A percentile compares a stretch with the other conserved stretches of the same genome.
Conservation (phyloP, 1,140 invertebrate genomes). For the Aphaenogaster rudis region DNA sequence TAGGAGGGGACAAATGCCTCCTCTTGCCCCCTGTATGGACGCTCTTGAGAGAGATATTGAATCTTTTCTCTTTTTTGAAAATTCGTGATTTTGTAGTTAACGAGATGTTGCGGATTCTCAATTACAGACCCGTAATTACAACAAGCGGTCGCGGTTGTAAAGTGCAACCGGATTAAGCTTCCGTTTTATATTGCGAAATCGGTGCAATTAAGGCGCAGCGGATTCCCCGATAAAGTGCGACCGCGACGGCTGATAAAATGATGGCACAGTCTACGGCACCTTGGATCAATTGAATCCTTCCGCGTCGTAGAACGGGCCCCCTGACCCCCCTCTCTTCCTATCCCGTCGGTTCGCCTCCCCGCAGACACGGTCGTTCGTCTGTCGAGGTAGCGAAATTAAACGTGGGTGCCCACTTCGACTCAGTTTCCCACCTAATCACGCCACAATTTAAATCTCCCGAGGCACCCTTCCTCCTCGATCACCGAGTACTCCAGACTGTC, state of each 20-base stretch:
- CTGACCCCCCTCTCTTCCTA: not conserved
- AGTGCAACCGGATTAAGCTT: not conserved
- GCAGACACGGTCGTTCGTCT: conserved; percentile 54
- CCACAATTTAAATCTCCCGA: conserved; percentile 65
- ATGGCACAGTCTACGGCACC: conserved; percentile 47
- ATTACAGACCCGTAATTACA: not conserved
- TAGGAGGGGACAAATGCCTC: too few relatives aligned
- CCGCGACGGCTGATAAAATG: conserved; percentile 42
- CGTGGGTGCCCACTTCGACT: conserved; percentile 78
- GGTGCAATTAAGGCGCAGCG: conserved; percentile 24
- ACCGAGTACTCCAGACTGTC: conserved; percentile 41
- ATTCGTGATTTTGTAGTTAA: not conserved
- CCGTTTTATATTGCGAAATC: conserved; percentile 18
- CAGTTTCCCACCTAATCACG: conserved; percentile 80
- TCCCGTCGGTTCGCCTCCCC: not conserved
- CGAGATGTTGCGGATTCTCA: not conserved
- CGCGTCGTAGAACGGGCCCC: conserved; percentile 9
- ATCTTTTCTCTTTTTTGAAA: not conserved
- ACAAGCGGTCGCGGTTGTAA: not conserved
- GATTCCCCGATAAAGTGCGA: conserved; percentile 1
- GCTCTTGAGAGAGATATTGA: not conserved
- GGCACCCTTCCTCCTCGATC: conserved; percentile 56
- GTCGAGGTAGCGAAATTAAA: conserved; percentile 72
- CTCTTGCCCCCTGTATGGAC: too few relatives aligned
- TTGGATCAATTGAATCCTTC: conserved; percentile 75